phyloP scores from a whole-genome alignment of 2,888 invertebrate genomes.

The Alloplasta piceator region DNA sequence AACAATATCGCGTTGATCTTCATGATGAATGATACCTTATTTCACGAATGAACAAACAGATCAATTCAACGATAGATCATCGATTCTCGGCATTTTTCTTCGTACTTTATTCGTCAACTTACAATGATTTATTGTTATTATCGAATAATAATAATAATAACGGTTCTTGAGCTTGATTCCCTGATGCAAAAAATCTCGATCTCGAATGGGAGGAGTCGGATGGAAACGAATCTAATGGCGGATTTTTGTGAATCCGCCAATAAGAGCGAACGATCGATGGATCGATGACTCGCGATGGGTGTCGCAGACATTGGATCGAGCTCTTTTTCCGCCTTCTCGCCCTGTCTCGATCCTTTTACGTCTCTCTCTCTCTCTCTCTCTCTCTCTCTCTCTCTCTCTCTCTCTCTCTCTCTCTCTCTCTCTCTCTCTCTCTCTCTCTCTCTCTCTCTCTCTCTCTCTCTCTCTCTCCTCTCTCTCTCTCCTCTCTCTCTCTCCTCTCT shows the following conservation, averaged over 20 bases:
- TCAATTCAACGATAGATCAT: no score
- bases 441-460: constrained; percentile 39
- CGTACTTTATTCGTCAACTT: background rate
- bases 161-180: background rate
- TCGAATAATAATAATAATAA: background rate
- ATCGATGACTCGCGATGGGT: constrained; percentile 64
- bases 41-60: no score
- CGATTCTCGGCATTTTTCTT: no score
- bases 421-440: constrained; percentile 23
- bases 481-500: constrained; percentile 27
- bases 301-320: constrained; percentile 59
- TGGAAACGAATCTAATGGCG: constrained; percentile 79
- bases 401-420: constrained; percentile 43
- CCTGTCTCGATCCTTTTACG: constrained; percentile 38
- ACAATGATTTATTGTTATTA: background rate
- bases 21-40: no score
- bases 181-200: constrained; percentile 32
- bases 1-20: no score
- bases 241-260: constrained; percentile 78
- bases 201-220: constrained; percentile 78
- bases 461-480: constrained; percentile 16
- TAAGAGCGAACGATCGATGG: constrained; percentile 65
- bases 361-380: constrained; percentile 42
- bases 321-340: constrained; percentile 65
- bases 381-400: no score